Evolutionary conservation across 2,113 vertebrate genomes (phyloP).

Genomic region (Orycteropus afer): DNA sequence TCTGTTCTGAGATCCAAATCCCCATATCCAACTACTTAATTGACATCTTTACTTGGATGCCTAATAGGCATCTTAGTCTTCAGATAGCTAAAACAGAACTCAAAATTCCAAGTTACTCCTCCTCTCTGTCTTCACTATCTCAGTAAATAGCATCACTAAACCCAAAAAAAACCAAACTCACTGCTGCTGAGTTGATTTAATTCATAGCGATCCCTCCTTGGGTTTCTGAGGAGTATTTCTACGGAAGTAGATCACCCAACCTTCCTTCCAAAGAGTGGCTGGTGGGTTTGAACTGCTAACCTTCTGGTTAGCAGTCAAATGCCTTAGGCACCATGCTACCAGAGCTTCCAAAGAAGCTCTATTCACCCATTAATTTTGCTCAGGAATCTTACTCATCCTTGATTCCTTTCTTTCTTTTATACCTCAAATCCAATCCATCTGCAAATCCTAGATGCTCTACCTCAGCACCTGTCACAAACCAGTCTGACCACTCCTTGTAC

Average conservation of each 20-base stretch:
- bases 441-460: neutral
- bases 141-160: neutral
- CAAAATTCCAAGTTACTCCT: neutral
- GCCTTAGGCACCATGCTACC: too few relatives aligned
- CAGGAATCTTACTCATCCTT: neutral
- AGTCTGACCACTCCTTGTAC: neutral
- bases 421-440: neutral
- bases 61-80: neutral
- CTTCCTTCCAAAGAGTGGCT: too few relatives aligned
- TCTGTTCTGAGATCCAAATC: neutral
- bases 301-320: too few relatives aligned
- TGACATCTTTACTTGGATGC: neutral
- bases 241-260: too few relatives aligned
- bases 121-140: neutral
- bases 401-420: neutral
- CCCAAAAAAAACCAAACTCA: too few relatives aligned
- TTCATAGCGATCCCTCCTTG: too few relatives aligned
- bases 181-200: too few relatives aligned
- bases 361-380: neutral
- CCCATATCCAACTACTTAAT: neutral
- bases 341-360: too few relatives aligned
- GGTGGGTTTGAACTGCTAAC: too few relatives aligned
- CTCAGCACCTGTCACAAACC: neutral
- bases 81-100: neutral
- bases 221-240: too few relatives aligned